Evolutionary conservation across 1,140 invertebrate genomes (phyloP).

Genomic region (Chymomyza costata): DNA sequence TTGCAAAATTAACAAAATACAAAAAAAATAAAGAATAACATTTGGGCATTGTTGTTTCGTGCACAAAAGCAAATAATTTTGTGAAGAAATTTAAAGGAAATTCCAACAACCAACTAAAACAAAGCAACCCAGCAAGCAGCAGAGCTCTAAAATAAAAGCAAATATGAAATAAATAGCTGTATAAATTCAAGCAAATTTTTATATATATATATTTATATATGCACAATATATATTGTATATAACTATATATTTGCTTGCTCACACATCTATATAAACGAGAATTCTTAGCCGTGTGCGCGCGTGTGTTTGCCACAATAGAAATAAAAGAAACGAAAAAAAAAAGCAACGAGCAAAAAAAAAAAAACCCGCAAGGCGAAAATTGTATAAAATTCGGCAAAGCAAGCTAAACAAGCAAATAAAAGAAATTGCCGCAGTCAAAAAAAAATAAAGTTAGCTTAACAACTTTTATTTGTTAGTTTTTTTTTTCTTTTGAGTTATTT

Average conservation of each 20-base stretch:
- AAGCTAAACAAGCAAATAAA: slow-evolving; percentile 31
- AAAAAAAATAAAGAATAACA: slow-evolving; percentile 14
- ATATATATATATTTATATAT: slow-evolving; percentile 39
- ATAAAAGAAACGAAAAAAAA: slow-evolving; percentile 41
- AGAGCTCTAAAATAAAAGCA: slow-evolving; percentile 27
- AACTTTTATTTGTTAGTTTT: slow-evolving; percentile 10
- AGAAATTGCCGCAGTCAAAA: slow-evolving; percentile 52
- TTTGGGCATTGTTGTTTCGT: no score
- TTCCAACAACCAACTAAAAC: slow-evolving; percentile 14
- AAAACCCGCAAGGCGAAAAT: slow-evolving; percentile 44
- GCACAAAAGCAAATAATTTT: slow-evolving; percentile 17
- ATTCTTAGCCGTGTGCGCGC: slow-evolving; percentile 59
- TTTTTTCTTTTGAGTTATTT: slow-evolving; percentile 25
- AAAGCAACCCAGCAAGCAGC: no score
- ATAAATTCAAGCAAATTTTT: slow-evolving; percentile 44
- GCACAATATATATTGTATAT: slow-evolving; percentile 33
- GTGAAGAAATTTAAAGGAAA: slow-evolving; percentile 13
- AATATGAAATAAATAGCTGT: slow-evolving; percentile 51
- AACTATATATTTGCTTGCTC: no score
- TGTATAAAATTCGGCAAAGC: slow-evolving; percentile 52
- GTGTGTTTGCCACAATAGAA: slow-evolving; percentile 67
- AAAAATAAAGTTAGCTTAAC: slow-evolving; percentile 30
- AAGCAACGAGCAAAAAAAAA: slow-evolving; percentile 33
- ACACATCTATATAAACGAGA: slow-evolving; percentile 58
- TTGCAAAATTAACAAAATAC: slow-evolving; percentile 10